Evolutionary conservation across 1,140 invertebrate genomes (phyloP).

Genomic region (Popillia japonica): DNA sequence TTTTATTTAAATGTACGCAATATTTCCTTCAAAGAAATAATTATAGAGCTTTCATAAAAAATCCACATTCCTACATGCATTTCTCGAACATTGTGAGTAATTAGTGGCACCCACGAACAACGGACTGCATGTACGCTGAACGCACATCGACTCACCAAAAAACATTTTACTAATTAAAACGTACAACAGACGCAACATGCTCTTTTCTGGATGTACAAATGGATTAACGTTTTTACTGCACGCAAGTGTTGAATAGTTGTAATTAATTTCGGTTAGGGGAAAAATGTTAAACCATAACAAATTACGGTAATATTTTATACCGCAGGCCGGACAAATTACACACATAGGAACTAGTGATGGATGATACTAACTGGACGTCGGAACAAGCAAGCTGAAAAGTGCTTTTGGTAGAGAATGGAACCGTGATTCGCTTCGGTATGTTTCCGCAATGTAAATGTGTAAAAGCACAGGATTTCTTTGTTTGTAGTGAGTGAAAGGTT

Average conservation of each 20-base stretch:
- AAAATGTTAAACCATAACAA: conserved; percentile 29
- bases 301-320: conserved; percentile 28
- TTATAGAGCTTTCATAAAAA: neutral
- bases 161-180: conserved; percentile 30
- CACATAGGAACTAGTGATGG: conserved; percentile 20
- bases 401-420: neutral
- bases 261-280: conserved; percentile 8
- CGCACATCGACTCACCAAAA: neutral
- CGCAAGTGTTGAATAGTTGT: conserved; percentile 27
- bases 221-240: conserved; percentile 11
- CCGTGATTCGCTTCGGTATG: neutral
- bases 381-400: neutral
- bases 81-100: neutral
- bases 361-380: neutral
- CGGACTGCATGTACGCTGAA: neutral
- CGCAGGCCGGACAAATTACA: conserved; percentile 17
- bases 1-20: neutral
- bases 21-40: neutral
- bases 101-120: neutral
- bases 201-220: neutral
- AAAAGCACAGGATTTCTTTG: neutral
- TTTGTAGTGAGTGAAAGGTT: too few relatives aligned
- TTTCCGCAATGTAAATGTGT: neutral
- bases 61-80: neutral
- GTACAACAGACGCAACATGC: neutral